A percentile compares a stretch with the other conserved stretches of the same genome.
phyloP scores from a whole-genome alignment of 2,113 vertebrate genomes.

The Oryctolagus cuniculus region mOryCun1.1 NC_091453.1:1626501-1627000 shows the following conservation, averaged over 20 bases:
- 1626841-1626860: conserved; percentile 14
- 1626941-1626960: background rate
- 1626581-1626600: background rate
- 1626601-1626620: background rate
- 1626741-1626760: background rate
- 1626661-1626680: background rate
- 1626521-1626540: background rate
- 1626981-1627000: background rate
- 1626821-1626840: background rate
- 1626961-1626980: background rate
- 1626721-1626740: background rate
- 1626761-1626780: background rate
- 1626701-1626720: background rate
- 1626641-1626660: background rate
- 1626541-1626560: background rate
- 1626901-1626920: background rate
- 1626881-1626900: background rate
- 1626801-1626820: background rate
- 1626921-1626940: conserved; percentile 36
- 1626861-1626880: background rate
- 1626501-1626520: background rate
- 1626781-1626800: background rate
- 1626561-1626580: background rate
- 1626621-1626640: conserved; percentile 38
- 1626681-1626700: background rate